Conservation (phyloP, 1,140 invertebrate species). For the Proctacanthus coquilletti region DNA sequence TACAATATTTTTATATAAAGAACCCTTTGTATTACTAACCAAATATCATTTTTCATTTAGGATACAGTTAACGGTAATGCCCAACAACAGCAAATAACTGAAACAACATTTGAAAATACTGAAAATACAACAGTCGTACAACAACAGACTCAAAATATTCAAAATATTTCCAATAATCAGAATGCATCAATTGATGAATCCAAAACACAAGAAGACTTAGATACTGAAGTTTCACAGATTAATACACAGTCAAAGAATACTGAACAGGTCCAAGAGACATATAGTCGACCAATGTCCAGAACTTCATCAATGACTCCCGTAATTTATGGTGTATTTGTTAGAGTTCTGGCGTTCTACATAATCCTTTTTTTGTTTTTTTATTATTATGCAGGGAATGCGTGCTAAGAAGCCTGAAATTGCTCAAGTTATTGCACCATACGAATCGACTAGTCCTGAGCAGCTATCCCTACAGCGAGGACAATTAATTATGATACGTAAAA, state of each 20-base stretch:
- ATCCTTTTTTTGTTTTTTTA: constrained; percentile 3
- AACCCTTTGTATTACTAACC: no score
- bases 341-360: background rate
- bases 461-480: constrained; percentile 83
- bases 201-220: constrained; percentile 25
- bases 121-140: no score
- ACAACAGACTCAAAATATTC: no score
- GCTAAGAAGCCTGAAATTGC: constrained; percentile 76
- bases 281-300: constrained; percentile 30
- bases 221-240: constrained; percentile 30
- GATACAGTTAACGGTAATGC: no score
- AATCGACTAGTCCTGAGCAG: constrained; percentile 79
- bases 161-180: no score
- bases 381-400: constrained; percentile 28
- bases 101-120: no score
- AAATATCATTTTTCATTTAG: no score
- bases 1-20: no score
- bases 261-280: constrained; percentile 22
- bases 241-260: constrained; percentile 25
- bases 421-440: constrained; percentile 74
- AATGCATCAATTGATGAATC: constrained; percentile 24
- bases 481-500: constrained; percentile 89
- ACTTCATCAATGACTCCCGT: constrained; percentile 31
- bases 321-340: constrained; percentile 14
- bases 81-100: no score